A percentile compares a stretch with the other conserved stretches of the same genome.
Evolutionary conservation across 2,888 invertebrate species (phyloP).

Genomic region (Dryococelus australis): DNA sequence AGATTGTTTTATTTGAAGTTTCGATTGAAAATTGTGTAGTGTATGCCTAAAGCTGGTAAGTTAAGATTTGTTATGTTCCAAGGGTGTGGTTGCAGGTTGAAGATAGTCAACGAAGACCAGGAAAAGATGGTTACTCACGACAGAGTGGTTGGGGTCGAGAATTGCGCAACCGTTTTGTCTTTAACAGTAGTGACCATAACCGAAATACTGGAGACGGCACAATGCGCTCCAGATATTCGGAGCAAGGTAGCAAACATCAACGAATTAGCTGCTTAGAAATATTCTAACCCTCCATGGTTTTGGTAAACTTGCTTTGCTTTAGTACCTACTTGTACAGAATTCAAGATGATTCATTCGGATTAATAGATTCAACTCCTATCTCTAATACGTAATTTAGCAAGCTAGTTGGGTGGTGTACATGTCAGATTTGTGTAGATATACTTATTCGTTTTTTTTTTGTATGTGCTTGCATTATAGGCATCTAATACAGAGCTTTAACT

Average conservation of each 20-base stretch:
- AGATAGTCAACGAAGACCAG: constrained; percentile 33
- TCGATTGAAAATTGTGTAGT: not conserved
- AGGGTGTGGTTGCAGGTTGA: constrained; percentile 38
- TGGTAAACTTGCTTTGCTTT: constrained; percentile 6
- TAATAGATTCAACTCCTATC: not conserved
- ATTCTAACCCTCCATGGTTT: constrained; percentile 1
- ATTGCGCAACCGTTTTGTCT: constrained; percentile 42
- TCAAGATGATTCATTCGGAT: not conserved
- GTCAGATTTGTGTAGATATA: no score
- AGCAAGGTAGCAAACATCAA: constrained; percentile 36
- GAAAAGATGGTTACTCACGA: constrained; percentile 32
- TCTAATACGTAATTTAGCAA: no score
- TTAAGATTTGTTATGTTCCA: not conserved
- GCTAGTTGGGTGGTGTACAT: no score
- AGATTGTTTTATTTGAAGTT: not conserved
- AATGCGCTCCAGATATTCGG: constrained; percentile 36
- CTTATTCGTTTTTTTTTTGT: no score
- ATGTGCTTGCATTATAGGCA: no score
- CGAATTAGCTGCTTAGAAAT: not conserved
- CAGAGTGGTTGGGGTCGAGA: constrained; percentile 41
- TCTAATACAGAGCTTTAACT: no score
- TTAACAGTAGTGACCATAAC: constrained; percentile 37
- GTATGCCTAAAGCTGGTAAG: not conserved
- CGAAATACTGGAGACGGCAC: constrained; percentile 34
- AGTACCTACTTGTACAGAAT: not conserved